phyloP scores from a whole-genome alignment of 2,888 invertebrate species.

The Lysandra coridon region DNA sequence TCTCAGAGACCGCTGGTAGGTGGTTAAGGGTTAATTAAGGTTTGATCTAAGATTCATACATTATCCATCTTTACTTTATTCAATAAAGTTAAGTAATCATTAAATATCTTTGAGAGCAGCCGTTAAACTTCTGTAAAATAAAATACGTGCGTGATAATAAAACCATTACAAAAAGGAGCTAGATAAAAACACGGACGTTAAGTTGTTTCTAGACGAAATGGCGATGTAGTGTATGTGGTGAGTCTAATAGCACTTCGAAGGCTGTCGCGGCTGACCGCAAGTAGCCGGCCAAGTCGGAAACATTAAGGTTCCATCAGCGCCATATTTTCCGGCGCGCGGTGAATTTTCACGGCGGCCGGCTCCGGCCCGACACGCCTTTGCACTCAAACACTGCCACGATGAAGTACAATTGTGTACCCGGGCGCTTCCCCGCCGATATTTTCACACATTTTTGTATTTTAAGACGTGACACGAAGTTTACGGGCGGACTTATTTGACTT shows the following conservation, averaged over 20 bases:
- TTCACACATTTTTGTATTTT: constrained; percentile 53
- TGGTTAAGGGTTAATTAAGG: too few species aligned
- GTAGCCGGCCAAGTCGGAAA: constrained; percentile 71
- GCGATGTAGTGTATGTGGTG: constrained; percentile 51
- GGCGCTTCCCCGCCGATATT: constrained; percentile 62
- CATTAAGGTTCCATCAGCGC: constrained; percentile 77
- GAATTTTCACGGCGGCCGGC: constrained; percentile 70
- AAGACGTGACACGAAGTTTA: constrained; percentile 36
- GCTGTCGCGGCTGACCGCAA: constrained; percentile 65
- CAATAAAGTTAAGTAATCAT: too few species aligned
- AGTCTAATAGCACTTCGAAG: constrained; percentile 52
- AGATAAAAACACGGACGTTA: constrained; percentile 32
- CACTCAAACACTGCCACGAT: constrained; percentile 70
- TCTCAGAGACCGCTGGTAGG: too few species aligned
- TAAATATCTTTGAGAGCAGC: too few species aligned
- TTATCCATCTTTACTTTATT: too few species aligned
- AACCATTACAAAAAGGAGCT: constrained; percentile 30
- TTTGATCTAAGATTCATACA: too few species aligned
- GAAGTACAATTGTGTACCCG: constrained; percentile 68
- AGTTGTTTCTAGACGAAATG: constrained; percentile 38
- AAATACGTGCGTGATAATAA: background rate
- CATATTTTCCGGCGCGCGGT: constrained; percentile 70
- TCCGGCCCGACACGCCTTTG: constrained; percentile 75
- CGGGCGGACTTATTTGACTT: constrained; percentile 30
- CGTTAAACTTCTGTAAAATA: background rate